A percentile compares a stretch with the other conserved stretches of the same genome.
These are phyloP conservation scores for Arge pagana DNA, from an alignment of 2,888 invertebrate species.

Conservation along the genomic window DNA sequence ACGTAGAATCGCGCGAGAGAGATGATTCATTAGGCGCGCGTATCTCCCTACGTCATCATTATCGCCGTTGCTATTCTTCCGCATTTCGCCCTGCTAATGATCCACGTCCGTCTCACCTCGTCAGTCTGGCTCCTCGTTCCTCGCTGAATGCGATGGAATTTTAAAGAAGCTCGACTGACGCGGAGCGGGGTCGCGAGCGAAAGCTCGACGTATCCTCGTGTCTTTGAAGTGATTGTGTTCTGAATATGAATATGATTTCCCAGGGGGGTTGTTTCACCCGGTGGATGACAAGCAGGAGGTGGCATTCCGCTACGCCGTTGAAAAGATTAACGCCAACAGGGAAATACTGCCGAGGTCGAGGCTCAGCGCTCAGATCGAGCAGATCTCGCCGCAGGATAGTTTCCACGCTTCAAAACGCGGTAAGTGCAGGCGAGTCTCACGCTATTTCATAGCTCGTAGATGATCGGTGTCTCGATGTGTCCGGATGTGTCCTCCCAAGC, in stretches of 20 bases:
- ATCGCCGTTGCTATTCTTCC: background rate
- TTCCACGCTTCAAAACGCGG: slow-evolving; percentile 94
- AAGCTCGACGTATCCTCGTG: slow-evolving; percentile 13
- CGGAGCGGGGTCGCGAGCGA: background rate
- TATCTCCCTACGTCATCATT: slow-evolving; percentile 3
- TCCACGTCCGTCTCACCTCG: too few species aligned
- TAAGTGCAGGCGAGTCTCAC: too few species aligned
- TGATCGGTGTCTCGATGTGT: too few species aligned
- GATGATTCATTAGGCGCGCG: too few species aligned
- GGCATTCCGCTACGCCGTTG: slow-evolving; percentile 91
- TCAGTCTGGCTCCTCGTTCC: background rate
- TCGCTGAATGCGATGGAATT: slow-evolving; percentile 13
- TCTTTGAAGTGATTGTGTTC: slow-evolving; percentile 16
- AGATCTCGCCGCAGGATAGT: slow-evolving; percentile 88
- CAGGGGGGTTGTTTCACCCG: slow-evolving; percentile 88
- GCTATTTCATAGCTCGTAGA: too few species aligned
- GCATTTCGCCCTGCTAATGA: too few species aligned
- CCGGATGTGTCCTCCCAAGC: too few species aligned
- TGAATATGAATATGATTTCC: slow-evolving; percentile 41
- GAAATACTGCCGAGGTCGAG: slow-evolving; percentile 84
- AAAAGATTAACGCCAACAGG: slow-evolving; percentile 84
- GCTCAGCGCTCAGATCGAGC: slow-evolving; percentile 86
- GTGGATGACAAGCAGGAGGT: slow-evolving; percentile 86
- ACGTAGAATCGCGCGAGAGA: too few species aligned
- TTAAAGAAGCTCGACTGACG: slow-evolving; percentile 3